Evolutionary conservation across 2,113 vertebrate species (phyloP), one percentile per base, ranked within the genome.

Genomic region (Prinia subflava): DNA sequence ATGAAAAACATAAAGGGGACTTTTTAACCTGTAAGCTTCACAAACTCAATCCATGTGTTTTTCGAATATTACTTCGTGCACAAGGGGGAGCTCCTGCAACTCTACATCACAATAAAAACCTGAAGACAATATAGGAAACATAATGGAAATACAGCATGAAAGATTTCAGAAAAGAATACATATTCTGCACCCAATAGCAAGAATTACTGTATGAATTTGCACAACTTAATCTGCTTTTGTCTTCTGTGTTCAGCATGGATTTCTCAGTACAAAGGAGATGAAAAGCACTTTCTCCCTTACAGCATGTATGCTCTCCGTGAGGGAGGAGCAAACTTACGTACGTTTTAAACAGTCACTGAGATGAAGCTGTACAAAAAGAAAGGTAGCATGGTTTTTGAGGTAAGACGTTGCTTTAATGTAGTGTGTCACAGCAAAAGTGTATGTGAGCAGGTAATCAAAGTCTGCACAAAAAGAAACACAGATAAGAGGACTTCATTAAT

Each of bases 21-120:
- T 8, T 76, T 76, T 59, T 42, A 64, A 57, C 10, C 33, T 59
- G 8, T 28, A 33, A 57, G 12, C 12, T 3, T 76, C 63, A 47
- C n/a, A 35, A 70, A 80, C 12, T 76, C 9, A 6, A 69, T 8
- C 18, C 23, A 5, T 6, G 50, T 25, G 13, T 50, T 83, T 69
- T 76, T 71, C 8, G 2, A 87, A 56, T 81, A 69, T 33, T 3
- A 63, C 15, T 74, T 88, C 3, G 2, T 65, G 79, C 98, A 97
- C 96, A 70, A 98, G 98, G 91, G 95, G 98, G 98, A 95, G 97
- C 96, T 92, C 90, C 90, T 47, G 96, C 83, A 96, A 94, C 96
- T 97, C 88, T 77, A 6, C 59, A 89, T 7, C 55, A 73, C 57
- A 83, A 24, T 3, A 92, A 60, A 92, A 41, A 25, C 24, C 18